Evolutionary conservation across 2,888 invertebrate genomes (phyloP).

Genomic region (Agonopterix arenella): DNA sequence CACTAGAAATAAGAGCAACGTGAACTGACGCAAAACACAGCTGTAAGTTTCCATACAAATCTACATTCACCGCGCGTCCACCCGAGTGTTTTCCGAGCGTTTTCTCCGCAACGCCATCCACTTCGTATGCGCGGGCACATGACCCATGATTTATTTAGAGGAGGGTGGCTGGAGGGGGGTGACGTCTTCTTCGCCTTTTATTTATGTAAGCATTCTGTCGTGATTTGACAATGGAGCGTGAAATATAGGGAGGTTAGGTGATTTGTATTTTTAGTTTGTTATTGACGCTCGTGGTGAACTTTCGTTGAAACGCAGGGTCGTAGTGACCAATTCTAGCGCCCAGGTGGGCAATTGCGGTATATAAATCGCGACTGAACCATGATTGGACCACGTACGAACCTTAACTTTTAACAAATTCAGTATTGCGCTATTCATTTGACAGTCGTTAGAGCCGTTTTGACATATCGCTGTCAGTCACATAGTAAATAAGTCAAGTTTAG

Average conservation of each 20-base stretch:
- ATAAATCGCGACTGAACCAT: too few relatives aligned
- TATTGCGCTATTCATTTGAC: too few relatives aligned
- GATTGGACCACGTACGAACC: too few relatives aligned
- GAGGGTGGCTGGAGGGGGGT: constrained; percentile 14
- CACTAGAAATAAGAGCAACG: too few relatives aligned
- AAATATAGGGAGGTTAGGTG: background rate
- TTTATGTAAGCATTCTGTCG: constrained; percentile 43
- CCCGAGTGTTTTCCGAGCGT: constrained; percentile 62
- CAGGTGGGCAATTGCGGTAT: too few relatives aligned
- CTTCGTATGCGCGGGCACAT: constrained; percentile 40
- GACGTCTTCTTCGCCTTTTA: constrained; percentile 29
- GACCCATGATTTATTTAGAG: constrained; percentile 49
- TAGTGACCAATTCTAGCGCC: too few relatives aligned
- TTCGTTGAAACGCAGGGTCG: too few relatives aligned
- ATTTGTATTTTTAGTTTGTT: background rate
- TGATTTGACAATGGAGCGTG: constrained; percentile 39
- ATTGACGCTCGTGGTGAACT: too few relatives aligned
- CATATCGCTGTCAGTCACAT: too few relatives aligned
- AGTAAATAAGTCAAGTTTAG: too few relatives aligned
- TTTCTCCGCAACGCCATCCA: constrained; percentile 40
- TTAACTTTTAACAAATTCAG: too few relatives aligned
- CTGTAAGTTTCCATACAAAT: constrained; percentile 28
- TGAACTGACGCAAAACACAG: background rate
- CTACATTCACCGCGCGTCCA: constrained; percentile 46
- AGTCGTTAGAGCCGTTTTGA: too few relatives aligned